A percentile compares a stretch with the other conserved stretches of the same genome.
Evolutionary conservation across 2,797 vertebrate genomes (phyloP).

Genomic region (Cuniculus paca): DNA sequence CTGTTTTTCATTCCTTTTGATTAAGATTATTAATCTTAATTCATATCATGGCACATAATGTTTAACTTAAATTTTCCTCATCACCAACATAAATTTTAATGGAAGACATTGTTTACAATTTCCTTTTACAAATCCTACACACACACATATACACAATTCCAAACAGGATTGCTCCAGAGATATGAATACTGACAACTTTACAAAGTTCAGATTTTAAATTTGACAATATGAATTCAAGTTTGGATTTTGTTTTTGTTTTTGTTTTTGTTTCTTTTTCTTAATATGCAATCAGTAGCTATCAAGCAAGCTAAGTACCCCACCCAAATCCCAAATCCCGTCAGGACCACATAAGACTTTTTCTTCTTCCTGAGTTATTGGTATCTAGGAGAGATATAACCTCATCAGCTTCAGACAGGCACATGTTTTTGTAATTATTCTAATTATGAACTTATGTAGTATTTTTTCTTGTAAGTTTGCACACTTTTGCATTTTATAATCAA

Average conservation of each 20-base stretch:
- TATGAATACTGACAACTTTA: constrained; percentile 35
- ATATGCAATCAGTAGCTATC: neutral
- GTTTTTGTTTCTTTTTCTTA: neutral
- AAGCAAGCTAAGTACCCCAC: neutral
- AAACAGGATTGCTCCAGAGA: neutral
- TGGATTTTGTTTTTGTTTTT: neutral
- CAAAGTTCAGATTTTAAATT: neutral
- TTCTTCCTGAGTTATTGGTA: constrained; percentile 44
- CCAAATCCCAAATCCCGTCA: neutral
- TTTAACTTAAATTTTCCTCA: constrained; percentile 1
- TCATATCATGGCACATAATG: neutral
- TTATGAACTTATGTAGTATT: constrained; percentile 56
- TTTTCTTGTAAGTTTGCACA: constrained; percentile 57
- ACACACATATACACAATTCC: neutral
- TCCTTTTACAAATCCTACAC: constrained; percentile 8
- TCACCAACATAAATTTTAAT: constrained; percentile 4
- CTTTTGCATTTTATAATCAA: constrained; percentile 78
- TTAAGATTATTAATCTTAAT: neutral
- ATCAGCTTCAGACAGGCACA: neutral
- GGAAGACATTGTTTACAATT: neutral
- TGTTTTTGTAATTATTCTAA: constrained; percentile 77
- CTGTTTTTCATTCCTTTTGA: neutral
- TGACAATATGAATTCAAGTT: neutral
- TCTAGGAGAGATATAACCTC: constrained; percentile 7
- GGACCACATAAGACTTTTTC: neutral